Evolutionary conservation across 2,113 vertebrate genomes (phyloP), one percentile per base, ranked within the genome.

Genomic region (Pseudopodoces humilis): DNA sequence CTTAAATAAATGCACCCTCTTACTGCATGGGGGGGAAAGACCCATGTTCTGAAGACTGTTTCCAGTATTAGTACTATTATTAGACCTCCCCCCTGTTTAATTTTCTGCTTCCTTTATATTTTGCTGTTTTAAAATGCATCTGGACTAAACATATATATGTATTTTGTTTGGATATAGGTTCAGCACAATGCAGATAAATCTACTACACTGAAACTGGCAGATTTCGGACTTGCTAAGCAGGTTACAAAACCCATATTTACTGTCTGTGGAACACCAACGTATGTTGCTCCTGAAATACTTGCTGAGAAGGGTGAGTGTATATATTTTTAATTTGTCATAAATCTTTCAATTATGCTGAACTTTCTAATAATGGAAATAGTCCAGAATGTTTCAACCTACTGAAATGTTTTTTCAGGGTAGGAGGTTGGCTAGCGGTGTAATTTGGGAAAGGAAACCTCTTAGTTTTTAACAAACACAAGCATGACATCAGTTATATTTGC

Each of bases 251-350:
- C 99, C 15, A 98, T 99, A 94, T 99, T 99, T 95, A 99, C 99
- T n/a, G 99, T 99, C 27, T 99, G 99, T 93, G 99, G 99, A 82
- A 99, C 99, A 24, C 99, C 99, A 11, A 99, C 99, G 0, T 99
- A 99, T 8, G 99, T 99, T 53, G 99, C 99, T 65, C 99, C 99
- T 11, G 99, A 99, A 97, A 99, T 99, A 97, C 99, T 99, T 76
- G 98, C 98, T 83, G 99, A 99, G 97, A 99, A 98, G 97, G 99
- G 99, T 99, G 88, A 97, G 92, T 74, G 39, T 71, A 33, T 58
- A 16, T 65, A 70, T 52, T 58, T 79, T 10, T 72, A 41, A 52
- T 72, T 88, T 91, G 15, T 76, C 6, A 2, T 53, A 77, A 75
- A 67, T 85, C 28, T 35, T 64, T 39, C 25, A 55, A 35, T 86